Evolutionary conservation across 2,888 invertebrate species (phyloP), one percentile per base, ranked within the genome.

Genomic region (Ctenicera cuprea): DNA sequence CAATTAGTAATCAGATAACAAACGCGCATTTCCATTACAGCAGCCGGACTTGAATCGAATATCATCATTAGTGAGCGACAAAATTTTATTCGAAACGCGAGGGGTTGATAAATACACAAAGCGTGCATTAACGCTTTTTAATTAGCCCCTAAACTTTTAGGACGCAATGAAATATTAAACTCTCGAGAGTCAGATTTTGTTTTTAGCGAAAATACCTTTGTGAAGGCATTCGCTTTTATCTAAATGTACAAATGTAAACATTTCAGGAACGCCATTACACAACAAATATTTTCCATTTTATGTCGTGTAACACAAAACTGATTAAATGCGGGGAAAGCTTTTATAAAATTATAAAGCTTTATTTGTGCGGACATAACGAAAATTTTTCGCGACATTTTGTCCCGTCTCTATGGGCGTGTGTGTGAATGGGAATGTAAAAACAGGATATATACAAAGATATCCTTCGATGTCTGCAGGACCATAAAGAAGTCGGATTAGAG

Each of bases 401-500:
- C 41, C 41, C n/a, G 33, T 33, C 33, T 33, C 7, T 33, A 33
- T 9, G 33, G 5, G 9, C 20, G 18, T 54, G n/a, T 54, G 54
- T 33, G 54, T 52, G 52, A 52, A 26, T 33, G 37, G 38, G 38
- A 59, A 67, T 68, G 67, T 67, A 67, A 62, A 70, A 70, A 63
- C 54, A 52, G 70, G 62, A 70, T 70, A 50, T 33, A 33, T 37
- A 64, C 63, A 18, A 22, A 52, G 54, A 70, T 64, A 63, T 71
- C 37, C 64, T 63, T 62, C 64, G 64, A 64, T 63, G 71, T 70
- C 69, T 69, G 69, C 62, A 73, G 69, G 38, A 73, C 57, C 69
- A 73, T 73, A 73, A 73, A 73, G 69, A 66, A 73, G 69, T 69
- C 69, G 73, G 73, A 69, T 73, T 73, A 73, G 65, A 59, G 69